phyloP scores from a whole-genome alignment of 2,113 vertebrate species.

The Collichthys lucidus region DNA sequence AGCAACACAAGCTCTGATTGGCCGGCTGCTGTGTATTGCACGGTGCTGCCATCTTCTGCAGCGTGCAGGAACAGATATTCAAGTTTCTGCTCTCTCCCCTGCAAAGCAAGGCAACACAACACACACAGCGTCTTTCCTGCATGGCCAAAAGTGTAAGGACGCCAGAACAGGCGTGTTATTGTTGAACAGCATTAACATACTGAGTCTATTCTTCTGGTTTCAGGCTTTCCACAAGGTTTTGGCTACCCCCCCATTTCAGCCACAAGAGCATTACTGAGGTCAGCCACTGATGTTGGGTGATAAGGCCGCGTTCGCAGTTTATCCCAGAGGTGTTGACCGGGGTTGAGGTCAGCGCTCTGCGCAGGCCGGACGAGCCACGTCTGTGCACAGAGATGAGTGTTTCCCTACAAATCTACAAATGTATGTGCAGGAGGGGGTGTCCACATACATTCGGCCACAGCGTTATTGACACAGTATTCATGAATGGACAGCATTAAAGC shows the following conservation, averaged over 20 bases:
- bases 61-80: slow-evolving; percentile 13
- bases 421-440: not conserved
- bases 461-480: slow-evolving; percentile 15
- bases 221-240: not conserved
- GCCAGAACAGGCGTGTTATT: not conserved
- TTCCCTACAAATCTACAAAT: not conserved
- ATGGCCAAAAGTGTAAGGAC: not conserved
- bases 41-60: slow-evolving; percentile 60
- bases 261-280: not conserved
- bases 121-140: not conserved
- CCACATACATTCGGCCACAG: slow-evolving; percentile 14
- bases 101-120: not conserved
- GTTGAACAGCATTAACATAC: not conserved
- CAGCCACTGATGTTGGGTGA: not conserved
- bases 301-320: not conserved
- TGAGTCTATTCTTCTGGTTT: not conserved
- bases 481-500: slow-evolving; percentile 58
- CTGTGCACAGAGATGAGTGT: not conserved
- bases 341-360: not conserved
- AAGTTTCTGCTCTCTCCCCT: too few relatives aligned
- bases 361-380: not conserved
- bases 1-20: slow-evolving; percentile 18
- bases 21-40: not conserved
- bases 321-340: not conserved
- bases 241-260: not conserved